Percentiles rank a stretch among this genome's conserved stretches.
These are phyloP conservation scores for Chalcis sispes DNA, from an alignment of 2,888 invertebrate genomes.

Conservation along the genomic window DNA sequence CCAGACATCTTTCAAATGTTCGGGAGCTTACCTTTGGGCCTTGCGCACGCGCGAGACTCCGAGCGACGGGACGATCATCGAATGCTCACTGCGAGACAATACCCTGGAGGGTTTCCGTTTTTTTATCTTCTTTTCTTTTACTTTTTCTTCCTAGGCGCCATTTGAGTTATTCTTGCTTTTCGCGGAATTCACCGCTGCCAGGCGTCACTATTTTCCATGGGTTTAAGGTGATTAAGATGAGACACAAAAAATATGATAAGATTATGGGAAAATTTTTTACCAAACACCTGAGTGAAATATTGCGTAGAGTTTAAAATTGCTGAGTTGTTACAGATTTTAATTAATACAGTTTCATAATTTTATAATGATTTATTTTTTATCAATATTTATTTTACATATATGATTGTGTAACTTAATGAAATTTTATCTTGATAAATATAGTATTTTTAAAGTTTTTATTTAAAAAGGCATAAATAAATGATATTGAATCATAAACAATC, in stretches of 20 bases:
- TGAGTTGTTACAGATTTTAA: not conserved
- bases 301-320: not conserved
- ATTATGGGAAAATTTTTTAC: not conserved
- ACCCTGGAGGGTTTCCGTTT: constrained; percentile 5
- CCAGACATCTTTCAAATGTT: too few relatives aligned
- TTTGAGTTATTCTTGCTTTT: constrained; percentile 33
- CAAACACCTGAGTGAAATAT: not conserved
- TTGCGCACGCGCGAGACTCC: too few relatives aligned
- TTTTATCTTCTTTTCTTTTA: not conserved
- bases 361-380: not conserved
- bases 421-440: too few relatives aligned
- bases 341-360: not conserved
- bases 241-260: constrained; percentile 10
- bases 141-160: constrained; percentile 19
- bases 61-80: not conserved
- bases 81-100: constrained; percentile 28
- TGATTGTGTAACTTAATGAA: too few relatives aligned
- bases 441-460: too few relatives aligned
- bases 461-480: too few relatives aligned
- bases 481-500: too few relatives aligned
- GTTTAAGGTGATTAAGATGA: constrained; percentile 25
- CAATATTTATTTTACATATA: not conserved
- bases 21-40: not conserved
- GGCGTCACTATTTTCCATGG: constrained; percentile 14
- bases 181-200: constrained; percentile 13